These are phyloP conservation scores for Bradynema listronoti DNA, from an alignment of 1,140 invertebrate species.

Conservation along the genomic window DNA sequence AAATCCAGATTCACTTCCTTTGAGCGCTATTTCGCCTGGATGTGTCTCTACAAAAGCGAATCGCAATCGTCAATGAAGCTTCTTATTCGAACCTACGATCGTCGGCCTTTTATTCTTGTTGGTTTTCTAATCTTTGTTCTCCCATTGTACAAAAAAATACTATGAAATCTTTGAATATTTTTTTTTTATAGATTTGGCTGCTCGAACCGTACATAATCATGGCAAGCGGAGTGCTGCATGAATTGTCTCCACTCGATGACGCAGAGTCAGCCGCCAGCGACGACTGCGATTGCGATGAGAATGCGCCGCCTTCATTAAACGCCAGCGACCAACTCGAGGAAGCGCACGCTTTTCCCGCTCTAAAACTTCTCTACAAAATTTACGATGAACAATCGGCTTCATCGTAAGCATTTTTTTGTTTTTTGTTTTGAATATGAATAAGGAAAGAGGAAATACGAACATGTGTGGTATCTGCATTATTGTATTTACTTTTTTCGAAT, in stretches of 20 bases:
- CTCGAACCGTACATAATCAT: conserved; percentile 49
- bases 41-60: conserved; percentile 40
- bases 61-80: conserved; percentile 44
- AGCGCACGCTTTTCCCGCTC: conserved; percentile 37
- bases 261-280: not conserved
- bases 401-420: conserved; percentile 24
- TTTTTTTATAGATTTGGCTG: conserved; percentile 34
- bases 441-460: too few species aligned
- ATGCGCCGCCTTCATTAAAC: conserved; percentile 6
- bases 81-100: conserved; percentile 39
- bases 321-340: too few species aligned
- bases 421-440: not conserved
- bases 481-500: too few species aligned
- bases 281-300: not conserved
- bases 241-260: not conserved
- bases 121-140: not conserved
- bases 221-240: conserved; percentile 31
- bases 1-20: conserved; percentile 31
- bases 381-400: conserved; percentile 34
- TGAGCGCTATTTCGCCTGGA: conserved; percentile 38
- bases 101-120: conserved; percentile 39
- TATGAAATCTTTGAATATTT: too few species aligned
- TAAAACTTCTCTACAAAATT: conserved; percentile 47
- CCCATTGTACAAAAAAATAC: too few species aligned
- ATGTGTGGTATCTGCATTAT: too few species aligned